These are phyloP conservation scores for Rhagoletis pomonella DNA, from an alignment of 1,140 invertebrate species.

Conservation along the genomic window DNA sequence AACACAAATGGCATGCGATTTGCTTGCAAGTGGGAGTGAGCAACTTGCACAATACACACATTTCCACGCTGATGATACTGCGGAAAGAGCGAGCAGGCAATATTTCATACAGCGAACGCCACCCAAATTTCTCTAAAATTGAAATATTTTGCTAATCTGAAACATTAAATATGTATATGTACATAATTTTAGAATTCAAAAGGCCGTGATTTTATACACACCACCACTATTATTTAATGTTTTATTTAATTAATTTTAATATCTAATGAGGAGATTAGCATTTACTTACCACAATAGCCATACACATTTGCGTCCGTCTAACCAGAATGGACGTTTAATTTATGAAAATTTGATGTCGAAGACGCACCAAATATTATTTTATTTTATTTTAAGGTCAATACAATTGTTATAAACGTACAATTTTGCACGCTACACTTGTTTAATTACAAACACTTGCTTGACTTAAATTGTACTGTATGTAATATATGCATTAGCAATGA, in stretches of 20 bases:
- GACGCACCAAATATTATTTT: background rate
- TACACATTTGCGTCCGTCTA: constrained; percentile 58
- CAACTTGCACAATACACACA: background rate
- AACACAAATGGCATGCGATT: background rate
- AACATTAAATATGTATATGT: too few species aligned
- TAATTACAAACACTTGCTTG: constrained; percentile 18
- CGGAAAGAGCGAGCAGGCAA: background rate
- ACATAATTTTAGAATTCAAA: too few species aligned
- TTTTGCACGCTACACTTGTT: background rate
- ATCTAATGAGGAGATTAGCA: background rate
- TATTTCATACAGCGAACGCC: background rate
- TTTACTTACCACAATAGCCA: constrained; percentile 59
- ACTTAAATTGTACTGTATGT: background rate
- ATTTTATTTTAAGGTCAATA: background rate
- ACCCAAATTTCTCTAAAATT: background rate
- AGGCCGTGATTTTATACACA: too few species aligned
- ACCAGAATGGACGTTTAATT: constrained; percentile 23
- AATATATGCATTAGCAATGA: constrained; percentile 13
- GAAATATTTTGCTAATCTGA: background rate
- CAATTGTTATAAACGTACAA: background rate
- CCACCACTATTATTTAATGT: too few species aligned
- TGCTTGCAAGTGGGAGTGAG: background rate
- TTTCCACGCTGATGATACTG: background rate
- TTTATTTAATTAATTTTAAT: too few species aligned
- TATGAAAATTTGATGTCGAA: constrained; percentile 16